Evolutionary conservation across 2,888 invertebrate species (phyloP).

Genomic region (Norana najaformis): DNA sequence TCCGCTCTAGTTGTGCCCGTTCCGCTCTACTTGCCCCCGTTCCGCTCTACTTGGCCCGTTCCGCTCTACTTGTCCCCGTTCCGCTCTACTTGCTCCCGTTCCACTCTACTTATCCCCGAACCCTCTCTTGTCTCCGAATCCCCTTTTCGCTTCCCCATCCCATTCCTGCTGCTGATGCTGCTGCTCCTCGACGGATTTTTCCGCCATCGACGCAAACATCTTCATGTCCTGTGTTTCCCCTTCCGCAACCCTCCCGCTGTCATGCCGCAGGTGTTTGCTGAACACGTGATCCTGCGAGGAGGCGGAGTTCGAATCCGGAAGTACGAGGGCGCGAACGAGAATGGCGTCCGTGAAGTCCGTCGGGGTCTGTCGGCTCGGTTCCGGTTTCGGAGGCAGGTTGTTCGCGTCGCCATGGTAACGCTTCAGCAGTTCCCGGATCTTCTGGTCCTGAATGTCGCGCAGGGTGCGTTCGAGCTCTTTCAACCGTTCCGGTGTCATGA

Average conservation of each 20-base stretch:
- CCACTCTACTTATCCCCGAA: not conserved
- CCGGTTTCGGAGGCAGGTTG: not conserved
- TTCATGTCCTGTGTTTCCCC: not conserved
- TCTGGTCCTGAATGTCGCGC: not conserved
- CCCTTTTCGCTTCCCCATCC: not conserved
- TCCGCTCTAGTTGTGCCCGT: not conserved
- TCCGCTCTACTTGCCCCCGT: not conserved
- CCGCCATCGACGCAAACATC: not conserved
- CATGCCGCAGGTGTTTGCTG: not conserved
- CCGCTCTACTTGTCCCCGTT: not conserved
- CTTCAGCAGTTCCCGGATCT: not conserved
- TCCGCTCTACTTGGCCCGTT: too few species aligned
- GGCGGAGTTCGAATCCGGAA: not conserved
- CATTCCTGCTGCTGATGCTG: not conserved
- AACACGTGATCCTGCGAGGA: not conserved
- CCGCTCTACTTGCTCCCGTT: not conserved
- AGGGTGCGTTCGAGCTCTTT: not conserved
- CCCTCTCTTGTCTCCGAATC: constrained; percentile 18
- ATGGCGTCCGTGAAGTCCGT: not conserved
- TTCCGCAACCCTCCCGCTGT: not conserved
- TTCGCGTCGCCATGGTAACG: not conserved
- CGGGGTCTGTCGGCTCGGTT: not conserved
- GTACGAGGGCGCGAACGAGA: not conserved
- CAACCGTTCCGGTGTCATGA: not conserved
- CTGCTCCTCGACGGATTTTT: not conserved